Conservation (phyloP, 1,140 invertebrate species). For the Bombus confusus region DNA sequence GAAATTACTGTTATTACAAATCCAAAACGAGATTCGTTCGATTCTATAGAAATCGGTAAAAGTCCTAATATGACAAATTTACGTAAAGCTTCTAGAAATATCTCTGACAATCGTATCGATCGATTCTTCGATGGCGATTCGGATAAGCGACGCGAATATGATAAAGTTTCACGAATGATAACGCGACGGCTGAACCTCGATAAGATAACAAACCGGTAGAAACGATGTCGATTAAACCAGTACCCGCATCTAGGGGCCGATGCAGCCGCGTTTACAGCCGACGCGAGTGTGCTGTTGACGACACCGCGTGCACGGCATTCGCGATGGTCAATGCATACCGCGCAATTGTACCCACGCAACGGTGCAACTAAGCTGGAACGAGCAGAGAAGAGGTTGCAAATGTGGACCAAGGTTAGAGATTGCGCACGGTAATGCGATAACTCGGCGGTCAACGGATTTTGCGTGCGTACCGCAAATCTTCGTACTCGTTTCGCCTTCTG, state of each 20-base stretch:
- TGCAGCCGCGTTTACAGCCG: not conserved
- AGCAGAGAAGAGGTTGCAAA: conserved; percentile 63
- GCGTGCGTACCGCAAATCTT: conserved; percentile 44
- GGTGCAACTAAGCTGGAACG: conserved; percentile 31
- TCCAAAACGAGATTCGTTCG: too few species aligned
- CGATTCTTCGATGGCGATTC: too few species aligned
- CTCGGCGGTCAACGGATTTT: conserved; percentile 38
- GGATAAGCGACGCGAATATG: too few species aligned
- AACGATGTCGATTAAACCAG: conserved; percentile 14
- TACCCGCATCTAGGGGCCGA: not conserved
- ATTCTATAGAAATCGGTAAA: too few species aligned
- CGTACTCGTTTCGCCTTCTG: not conserved
- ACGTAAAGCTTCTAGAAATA: too few species aligned
- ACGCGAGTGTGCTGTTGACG: not conserved
- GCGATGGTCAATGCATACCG: not conserved
- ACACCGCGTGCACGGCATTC: not conserved
- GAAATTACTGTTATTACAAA: too few species aligned
- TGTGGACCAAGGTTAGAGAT: conserved; percentile 74
- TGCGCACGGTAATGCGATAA: conserved; percentile 66
- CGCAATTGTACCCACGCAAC: conserved; percentile 27
- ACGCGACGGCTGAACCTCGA: not conserved
- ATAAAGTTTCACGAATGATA: not conserved
- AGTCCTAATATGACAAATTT: too few species aligned
- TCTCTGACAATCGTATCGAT: too few species aligned
- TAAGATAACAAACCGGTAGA: not conserved